phyloP scores from a whole-genome alignment of 2,797 vertebrate species.

The Enteromius thamalakanensis region DNA sequence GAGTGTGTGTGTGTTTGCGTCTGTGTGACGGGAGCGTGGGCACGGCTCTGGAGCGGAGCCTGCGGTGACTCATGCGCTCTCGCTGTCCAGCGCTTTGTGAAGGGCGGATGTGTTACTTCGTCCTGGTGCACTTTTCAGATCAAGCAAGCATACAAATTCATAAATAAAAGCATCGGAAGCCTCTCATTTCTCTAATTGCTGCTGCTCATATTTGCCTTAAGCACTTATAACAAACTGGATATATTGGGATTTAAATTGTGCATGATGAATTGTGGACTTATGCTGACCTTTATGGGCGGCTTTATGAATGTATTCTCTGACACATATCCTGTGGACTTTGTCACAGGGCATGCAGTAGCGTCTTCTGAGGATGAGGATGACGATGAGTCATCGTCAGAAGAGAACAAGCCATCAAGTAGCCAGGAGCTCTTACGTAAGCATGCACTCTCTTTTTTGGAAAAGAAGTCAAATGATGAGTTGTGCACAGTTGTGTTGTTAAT shows the following conservation, averaged over 20 bases:
- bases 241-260: background rate
- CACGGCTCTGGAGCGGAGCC: conserved; percentile 27
- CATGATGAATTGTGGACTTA: background rate
- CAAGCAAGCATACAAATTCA: background rate
- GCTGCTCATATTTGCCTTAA: background rate
- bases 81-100: background rate
- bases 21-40: conserved; percentile 9
- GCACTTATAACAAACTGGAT: background rate
- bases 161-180: background rate
- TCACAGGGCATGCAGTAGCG: conserved; percentile 76
- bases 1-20: conserved; percentile 10
- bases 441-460: background rate
- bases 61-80: conserved; percentile 27
- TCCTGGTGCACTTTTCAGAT: background rate
- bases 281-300: conserved; percentile 1
- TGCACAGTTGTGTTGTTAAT: background rate
- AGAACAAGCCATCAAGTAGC: conserved; percentile 83
- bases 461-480: background rate
- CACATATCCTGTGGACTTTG: conserved; percentile 11
- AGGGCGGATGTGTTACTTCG: background rate
- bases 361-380: conserved; percentile 93
- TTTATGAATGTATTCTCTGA: background rate
- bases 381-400: conserved; percentile 95
- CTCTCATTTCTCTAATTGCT: background rate
- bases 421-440: conserved; percentile 80